Evolutionary conservation across 2,888 invertebrate species (phyloP).

Genomic region (Rhamnusium bicolor): DNA sequence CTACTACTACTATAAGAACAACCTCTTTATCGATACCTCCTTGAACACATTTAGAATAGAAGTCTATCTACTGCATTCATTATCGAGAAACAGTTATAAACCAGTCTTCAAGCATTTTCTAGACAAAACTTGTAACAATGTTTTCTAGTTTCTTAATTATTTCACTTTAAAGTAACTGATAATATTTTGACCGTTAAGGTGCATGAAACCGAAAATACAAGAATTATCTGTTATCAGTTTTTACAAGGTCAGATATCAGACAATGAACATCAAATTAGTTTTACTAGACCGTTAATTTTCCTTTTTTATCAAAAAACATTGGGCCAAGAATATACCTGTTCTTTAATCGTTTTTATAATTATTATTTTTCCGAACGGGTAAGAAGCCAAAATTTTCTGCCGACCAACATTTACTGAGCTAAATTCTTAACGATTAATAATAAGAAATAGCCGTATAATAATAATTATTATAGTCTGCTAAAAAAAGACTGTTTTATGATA

Average conservation of each 20-base stretch:
- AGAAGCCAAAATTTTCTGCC: not conserved
- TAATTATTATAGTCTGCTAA: no score
- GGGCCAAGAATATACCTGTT: constrained; percentile 16
- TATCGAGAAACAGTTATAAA: constrained; percentile 1
- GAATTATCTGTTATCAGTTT: not conserved
- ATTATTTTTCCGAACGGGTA: constrained; percentile 15
- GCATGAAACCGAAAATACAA: not conserved
- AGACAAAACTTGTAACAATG: not conserved
- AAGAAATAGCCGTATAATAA: no score
- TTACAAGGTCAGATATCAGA: constrained; percentile 17
- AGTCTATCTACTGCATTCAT: not conserved
- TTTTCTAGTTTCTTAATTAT: constrained; percentile 24
- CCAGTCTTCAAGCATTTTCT: constrained; percentile 10
- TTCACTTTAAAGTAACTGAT: not conserved
- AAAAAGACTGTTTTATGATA: no score
- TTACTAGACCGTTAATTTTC: constrained; percentile 24
- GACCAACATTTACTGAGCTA: no score
- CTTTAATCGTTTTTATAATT: constrained; percentile 33
- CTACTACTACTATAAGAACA: not conserved
- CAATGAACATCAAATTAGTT: not conserved
- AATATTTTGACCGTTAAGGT: constrained; percentile 11
- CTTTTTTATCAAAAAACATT: constrained; percentile 27
- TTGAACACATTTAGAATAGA: not conserved
- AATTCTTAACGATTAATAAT: no score
- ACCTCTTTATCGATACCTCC: not conserved